Conservation (phyloP, 2,113 vertebrate species). For the Engraulis encrasicolus region DNA sequence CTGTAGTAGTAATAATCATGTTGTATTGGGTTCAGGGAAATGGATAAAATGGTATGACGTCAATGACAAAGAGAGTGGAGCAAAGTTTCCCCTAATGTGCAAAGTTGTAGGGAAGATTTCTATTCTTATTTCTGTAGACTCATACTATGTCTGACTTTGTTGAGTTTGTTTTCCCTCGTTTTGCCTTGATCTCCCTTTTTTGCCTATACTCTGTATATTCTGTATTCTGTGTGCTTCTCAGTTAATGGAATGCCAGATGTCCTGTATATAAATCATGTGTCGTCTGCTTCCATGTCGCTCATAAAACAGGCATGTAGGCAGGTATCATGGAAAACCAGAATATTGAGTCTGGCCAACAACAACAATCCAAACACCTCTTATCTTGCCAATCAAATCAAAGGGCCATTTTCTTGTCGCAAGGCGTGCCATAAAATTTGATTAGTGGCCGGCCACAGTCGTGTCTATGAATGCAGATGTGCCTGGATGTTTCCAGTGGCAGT, state of each 20-base stretch:
- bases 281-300: neutral
- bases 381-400: neutral
- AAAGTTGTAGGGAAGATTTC: neutral
- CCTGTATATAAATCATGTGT: neutral
- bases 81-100: neutral
- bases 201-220: too few relatives aligned
- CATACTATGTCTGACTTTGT: too few relatives aligned
- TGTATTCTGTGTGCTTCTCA: too few relatives aligned
- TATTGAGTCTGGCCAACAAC: too few relatives aligned
- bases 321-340: too few relatives aligned
- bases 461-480: neutral
- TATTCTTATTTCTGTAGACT: neutral
- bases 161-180: too few relatives aligned
- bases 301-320: conserved; percentile 12
- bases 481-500: neutral
- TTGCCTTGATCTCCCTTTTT: too few relatives aligned
- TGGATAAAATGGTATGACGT: neutral
- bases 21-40: neutral
- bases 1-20: conserved; percentile 10
- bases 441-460: neutral
- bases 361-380: neutral
- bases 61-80: neutral
- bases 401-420: neutral
- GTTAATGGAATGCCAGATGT: neutral
- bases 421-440: neutral